These are phyloP conservation scores for Xanthia icteritia DNA, from an alignment of 2,888 invertebrate species.

Conservation along the genomic window DNA sequence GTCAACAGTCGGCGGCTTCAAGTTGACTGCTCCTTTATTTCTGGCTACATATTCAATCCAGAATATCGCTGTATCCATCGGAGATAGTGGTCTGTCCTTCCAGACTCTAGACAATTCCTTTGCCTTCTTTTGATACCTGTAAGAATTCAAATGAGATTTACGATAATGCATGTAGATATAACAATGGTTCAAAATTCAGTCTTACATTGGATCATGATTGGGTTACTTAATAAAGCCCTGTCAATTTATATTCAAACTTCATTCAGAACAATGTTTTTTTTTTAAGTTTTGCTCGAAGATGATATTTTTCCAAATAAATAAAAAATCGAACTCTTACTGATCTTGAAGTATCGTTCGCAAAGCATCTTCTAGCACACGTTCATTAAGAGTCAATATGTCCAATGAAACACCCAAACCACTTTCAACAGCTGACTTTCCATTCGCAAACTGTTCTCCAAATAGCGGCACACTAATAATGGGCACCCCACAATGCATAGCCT, in stretches of 20 bases:
- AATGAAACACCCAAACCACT: slow-evolving; percentile 81
- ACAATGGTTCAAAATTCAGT: background rate
- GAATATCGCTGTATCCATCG: slow-evolving; percentile 91
- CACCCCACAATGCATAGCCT: slow-evolving; percentile 82
- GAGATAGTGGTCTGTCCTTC: slow-evolving; percentile 82
- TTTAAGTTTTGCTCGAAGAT: background rate
- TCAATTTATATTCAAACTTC: background rate
- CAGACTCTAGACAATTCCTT: slow-evolving; percentile 65
- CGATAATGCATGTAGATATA: background rate
- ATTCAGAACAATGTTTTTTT: background rate
- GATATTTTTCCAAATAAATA: background rate
- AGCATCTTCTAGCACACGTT: slow-evolving; percentile 51
- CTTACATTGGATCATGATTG: background rate
- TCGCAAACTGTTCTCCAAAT: slow-evolving; percentile 88
- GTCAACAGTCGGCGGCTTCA: slow-evolving; percentile 65
- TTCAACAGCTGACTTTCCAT: slow-evolving; percentile 83
- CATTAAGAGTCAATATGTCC: slow-evolving; percentile 39
- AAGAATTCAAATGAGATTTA: background rate
- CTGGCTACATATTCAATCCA: slow-evolving; percentile 92
- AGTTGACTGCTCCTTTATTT: slow-evolving; percentile 82
- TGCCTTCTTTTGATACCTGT: slow-evolving; percentile 66
- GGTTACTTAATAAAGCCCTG: background rate
- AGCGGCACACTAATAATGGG: slow-evolving; percentile 87
- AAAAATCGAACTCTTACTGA: slow-evolving; percentile 49
- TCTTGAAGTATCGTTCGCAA: slow-evolving; percentile 60